Evolutionary conservation across 2,797 vertebrate genomes (phyloP), one percentile per base, ranked within the genome.

Genomic region (Hydrocynus forskahlii): DNA sequence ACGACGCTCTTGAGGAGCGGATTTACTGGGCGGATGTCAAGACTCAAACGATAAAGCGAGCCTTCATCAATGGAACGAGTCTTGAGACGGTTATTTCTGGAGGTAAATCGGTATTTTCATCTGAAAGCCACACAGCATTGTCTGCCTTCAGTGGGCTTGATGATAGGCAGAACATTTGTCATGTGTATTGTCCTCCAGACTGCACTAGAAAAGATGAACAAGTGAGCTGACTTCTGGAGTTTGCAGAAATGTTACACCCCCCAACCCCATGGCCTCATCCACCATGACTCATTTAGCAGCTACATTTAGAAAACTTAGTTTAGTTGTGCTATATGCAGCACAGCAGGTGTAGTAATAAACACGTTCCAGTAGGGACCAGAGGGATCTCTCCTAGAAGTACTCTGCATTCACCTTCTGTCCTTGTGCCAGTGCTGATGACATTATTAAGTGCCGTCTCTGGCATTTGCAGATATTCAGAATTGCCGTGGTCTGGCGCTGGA

Each of bases 21-120:
- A 94, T 99, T 75, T 99, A 99, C 87, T 99, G 98, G 98, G 96
- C 97, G 2, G 98, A 99, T 82, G 94, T 99, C 88, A 99, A 99
- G 90, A 98, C 97, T 21, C 98, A 99, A 88, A 97, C 97, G 75
- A 97, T 99, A 88, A 99, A 98, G 86, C 92, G 98, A 7, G 96
- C 96, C 50, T 99, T 98, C 87, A 96, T 99, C 89, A 99, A 99
- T 0, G 98, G 98, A n/a, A 99, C 98, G 23, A 94, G 95, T 35
- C 89, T 99, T 75, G 96, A 99, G 91, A 99, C 96, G 3, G 96
- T 99, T 54, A 97, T 99, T 86, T 97, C 96, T 75, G 96, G 96
- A 96, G 98, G 98, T 99, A 93, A 71, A 67, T 67, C 62, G 21
- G 57, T 23, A 29, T 73, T 78, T 74, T 29, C 38, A 57, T 52